Base-by-base conservation (phyloP, 2,888 invertebrate genomes). In the Anoncus sp. region DNA sequence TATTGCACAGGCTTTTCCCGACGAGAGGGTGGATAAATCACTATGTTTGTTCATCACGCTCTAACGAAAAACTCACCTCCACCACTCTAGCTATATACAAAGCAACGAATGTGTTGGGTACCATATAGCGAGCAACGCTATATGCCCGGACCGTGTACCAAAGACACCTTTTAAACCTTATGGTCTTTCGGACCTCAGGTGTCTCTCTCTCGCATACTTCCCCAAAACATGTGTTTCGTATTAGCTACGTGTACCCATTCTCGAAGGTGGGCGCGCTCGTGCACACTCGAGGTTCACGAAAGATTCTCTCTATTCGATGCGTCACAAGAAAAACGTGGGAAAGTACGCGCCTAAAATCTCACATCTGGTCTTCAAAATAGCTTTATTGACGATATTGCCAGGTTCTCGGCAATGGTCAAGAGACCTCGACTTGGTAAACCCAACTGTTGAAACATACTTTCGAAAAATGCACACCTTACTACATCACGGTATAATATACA, bases 141-240 rank as follows among this genome's bases (percentile, higher is more conserved):
- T 62, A 27, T 57, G 16, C 31, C 35, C 40, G 47, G 24, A 47
- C 35, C 65, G 72, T 70, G 65, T 67, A 35, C 35, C 47, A 66
- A 62, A n/a, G 66, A 73, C 70, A 31, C 5, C 67, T 12, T 49
- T 77, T 57, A 75, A 75, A 75, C 69, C 63, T 69, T 53, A 55
- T 53, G 69, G 79, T 77, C 59, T 63, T n/a, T 16, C 35, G 62
- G 62, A 77, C 38, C 72, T 77, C 80, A 80, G 80, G 82, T 82
- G 80, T 51, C 63, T 55, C n/a, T n/a, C n/a, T 67, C 43, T 72
- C 31, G 47, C 16, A 71, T 73, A 67, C 59, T 67, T 71, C 63
- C 53, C 66, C 57, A 38, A 65, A 84, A 84, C 86, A 87, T 84
- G 85, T 89, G 88, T 88, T 89, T 88, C 82, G 87, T 83, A 87